Conservation (phyloP, 2,113 vertebrate genomes). For the Microcebus murinus region DNA sequence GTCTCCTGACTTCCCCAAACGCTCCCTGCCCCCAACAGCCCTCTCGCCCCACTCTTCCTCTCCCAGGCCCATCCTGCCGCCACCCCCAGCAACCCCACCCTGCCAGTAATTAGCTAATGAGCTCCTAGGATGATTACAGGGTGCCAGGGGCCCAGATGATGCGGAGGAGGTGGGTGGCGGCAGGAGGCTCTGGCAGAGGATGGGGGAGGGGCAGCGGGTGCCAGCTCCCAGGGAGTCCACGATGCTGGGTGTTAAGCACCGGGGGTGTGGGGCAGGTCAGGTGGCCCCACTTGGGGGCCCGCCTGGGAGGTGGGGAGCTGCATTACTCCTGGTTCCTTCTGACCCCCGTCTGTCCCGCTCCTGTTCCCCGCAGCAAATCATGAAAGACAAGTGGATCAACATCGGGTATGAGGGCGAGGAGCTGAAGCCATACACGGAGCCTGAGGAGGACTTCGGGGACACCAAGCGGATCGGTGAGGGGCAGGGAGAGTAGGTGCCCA, state of each 20-base stretch:
- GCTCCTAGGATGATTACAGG: slow-evolving; percentile 69
- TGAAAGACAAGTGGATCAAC: slow-evolving; percentile 98
- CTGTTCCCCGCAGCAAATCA: slow-evolving; percentile 91
- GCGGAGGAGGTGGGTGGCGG: background rate
- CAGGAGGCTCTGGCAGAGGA: background rate
- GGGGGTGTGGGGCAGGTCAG: background rate
- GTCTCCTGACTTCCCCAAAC: background rate
- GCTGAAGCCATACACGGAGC: slow-evolving; percentile 92
- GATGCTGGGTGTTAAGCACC: background rate
- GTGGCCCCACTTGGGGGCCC: no score
- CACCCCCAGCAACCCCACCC: background rate
- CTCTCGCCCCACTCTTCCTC: background rate
- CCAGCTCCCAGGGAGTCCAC: background rate
- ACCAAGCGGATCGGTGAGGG: slow-evolving; percentile 89
- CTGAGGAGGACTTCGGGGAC: slow-evolving; percentile 91
- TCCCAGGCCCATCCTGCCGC: rapidly evolving
- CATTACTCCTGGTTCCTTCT: background rate
- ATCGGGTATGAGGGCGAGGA: slow-evolving; percentile 92
- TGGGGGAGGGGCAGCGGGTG: no score
- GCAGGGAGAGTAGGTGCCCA: background rate
- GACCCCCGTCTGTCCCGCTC: background rate
- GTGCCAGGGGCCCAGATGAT: slow-evolving; percentile 46
- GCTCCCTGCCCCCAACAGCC: background rate
- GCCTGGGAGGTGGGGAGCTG: background rate
- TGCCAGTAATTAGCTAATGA: slow-evolving; percentile 76